Conservation (phyloP, 1,140 invertebrate genomes). For the Diabrotica undecimpunctata region DNA sequence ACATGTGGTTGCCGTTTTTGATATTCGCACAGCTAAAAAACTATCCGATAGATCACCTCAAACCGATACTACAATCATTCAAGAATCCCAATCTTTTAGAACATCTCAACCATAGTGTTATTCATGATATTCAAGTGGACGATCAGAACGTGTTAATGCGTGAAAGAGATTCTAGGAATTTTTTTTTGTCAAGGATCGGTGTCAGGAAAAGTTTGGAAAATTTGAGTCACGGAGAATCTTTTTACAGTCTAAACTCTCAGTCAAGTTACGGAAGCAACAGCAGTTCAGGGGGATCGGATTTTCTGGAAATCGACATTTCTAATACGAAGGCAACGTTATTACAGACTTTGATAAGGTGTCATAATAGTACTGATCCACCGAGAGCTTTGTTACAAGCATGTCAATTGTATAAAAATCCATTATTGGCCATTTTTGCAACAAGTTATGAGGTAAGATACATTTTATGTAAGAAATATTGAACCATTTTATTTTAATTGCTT, state of each 20-base stretch:
- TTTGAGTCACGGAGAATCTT: slow-evolving; percentile 19
- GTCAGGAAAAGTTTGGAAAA: slow-evolving; percentile 35
- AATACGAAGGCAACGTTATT: slow-evolving; percentile 55
- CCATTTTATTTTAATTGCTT: too few species aligned
- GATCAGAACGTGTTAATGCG: slow-evolving; percentile 40
- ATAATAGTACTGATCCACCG: slow-evolving; percentile 64
- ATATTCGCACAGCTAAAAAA: slow-evolving; percentile 60
- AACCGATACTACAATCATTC: slow-evolving; percentile 52
- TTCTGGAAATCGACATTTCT: slow-evolving; percentile 39
- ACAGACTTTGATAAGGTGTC: slow-evolving; percentile 60
- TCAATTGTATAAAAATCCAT: slow-evolving; percentile 52
- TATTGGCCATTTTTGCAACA: slow-evolving; percentile 61
- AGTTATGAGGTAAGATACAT: slow-evolving; percentile 58
- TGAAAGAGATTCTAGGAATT: slow-evolving; percentile 41
- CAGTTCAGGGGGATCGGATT: slow-evolving; percentile 34
- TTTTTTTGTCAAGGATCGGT: slow-evolving; percentile 41
- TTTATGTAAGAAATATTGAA: neutral
- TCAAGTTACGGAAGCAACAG: slow-evolving; percentile 46
- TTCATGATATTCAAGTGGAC: slow-evolving; percentile 47
- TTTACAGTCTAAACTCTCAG: slow-evolving; percentile 21
- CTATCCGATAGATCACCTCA: slow-evolving; percentile 58
- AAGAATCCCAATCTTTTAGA: slow-evolving; percentile 52
- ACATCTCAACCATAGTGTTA: slow-evolving; percentile 54
- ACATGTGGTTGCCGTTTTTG: slow-evolving; percentile 63
- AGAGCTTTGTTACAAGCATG: slow-evolving; percentile 58